Evolutionary conservation across 2,888 invertebrate genomes (phyloP).

Genomic region (Listrodromus nycthemerus): DNA sequence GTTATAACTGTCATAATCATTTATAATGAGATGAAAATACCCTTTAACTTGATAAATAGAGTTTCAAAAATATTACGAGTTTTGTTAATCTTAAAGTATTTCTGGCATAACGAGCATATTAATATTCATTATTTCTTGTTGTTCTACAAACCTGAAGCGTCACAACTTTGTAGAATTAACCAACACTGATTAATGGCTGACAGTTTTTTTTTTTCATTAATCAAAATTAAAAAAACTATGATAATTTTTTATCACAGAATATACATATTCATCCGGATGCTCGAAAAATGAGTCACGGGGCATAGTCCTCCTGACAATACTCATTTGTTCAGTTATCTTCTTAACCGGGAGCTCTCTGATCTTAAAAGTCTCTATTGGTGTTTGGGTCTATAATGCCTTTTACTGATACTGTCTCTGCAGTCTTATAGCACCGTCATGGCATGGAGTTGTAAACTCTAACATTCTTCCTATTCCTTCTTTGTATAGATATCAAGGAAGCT

Average conservation of each 20-base stretch:
- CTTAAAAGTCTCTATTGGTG: conserved; percentile 30
- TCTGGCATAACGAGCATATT: not conserved
- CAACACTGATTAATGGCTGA: not conserved
- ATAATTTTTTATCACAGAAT: not conserved
- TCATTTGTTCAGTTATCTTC: not conserved
- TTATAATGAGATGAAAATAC: not conserved
- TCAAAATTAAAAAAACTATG: not conserved
- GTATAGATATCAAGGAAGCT: conserved; percentile 61
- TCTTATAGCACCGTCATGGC: not conserved
- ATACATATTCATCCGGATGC: not conserved
- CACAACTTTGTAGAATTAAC: not conserved
- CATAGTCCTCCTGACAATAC: conserved; percentile 55
- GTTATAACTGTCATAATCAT: not conserved
- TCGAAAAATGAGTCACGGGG: conserved; percentile 56
- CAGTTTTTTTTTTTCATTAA: not conserved
- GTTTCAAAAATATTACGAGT: not conserved
- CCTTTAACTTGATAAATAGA: not conserved
- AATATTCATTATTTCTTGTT: not conserved
- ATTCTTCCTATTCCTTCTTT: conserved; percentile 4
- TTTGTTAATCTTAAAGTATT: not conserved
- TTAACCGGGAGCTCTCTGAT: not conserved
- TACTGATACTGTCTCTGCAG: not conserved
- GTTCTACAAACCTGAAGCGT: not conserved
- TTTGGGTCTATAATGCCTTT: not conserved
- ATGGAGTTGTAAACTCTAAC: not conserved